These are phyloP conservation scores for Dolichallabes microphthalmus DNA, from an alignment of 2,113 vertebrate species.

Conservation along the genomic window DNA sequence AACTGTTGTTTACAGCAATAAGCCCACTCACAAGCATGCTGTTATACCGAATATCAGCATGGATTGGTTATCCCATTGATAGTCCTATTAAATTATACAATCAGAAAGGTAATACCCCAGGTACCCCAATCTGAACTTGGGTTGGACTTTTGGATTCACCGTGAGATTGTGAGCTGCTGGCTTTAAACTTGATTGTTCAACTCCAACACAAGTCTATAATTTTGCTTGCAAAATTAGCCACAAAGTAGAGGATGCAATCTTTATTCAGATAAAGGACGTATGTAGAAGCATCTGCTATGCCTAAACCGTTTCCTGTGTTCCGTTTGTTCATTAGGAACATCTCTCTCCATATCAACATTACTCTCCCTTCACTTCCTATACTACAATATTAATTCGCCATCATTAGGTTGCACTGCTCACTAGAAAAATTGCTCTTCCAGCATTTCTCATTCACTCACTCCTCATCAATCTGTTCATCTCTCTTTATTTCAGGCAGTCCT, in stretches of 20 bases:
- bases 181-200: background rate
- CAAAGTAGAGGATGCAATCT: background rate
- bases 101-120: background rate
- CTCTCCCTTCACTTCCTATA: background rate
- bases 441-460: conserved; percentile 16
- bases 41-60: too few species aligned
- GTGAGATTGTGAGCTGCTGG: background rate
- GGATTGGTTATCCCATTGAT: too few species aligned
- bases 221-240: background rate
- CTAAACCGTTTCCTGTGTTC: background rate
- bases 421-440: conserved; percentile 20
- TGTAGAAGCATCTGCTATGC: background rate
- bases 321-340: background rate
- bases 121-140: background rate
- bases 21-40: background rate
- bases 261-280: background rate
- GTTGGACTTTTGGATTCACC: background rate
- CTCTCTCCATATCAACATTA: conserved; percentile 7
- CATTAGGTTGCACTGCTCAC: conserved; percentile 6
- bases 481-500: background rate
- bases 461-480: conserved; percentile 4
- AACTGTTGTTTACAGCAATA: background rate
- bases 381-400: conserved; percentile 9
- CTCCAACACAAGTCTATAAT: background rate
- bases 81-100: background rate